Evolutionary conservation across 1,140 invertebrate species (phyloP), one percentile per base, ranked within the genome.

Genomic region (Dinoponera quadriceps): DNA sequence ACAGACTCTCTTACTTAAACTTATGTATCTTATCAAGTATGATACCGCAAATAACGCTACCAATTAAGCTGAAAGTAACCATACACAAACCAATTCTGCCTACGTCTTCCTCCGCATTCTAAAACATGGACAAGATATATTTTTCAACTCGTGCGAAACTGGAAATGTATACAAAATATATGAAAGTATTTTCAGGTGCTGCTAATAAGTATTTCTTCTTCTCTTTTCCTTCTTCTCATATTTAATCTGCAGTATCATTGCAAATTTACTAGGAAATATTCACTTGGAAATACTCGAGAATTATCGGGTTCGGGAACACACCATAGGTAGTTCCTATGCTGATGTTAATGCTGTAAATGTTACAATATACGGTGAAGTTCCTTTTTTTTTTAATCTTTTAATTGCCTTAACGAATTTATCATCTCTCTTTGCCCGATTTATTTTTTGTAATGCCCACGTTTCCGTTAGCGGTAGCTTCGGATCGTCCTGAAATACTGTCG

Each of bases 61-160:
- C 97, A 0, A 95, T 38, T 92, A 97, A 96, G 60, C 97, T 97
- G 25, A 95, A 93, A 1, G 97, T 84, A 2, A 97, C 96, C 73
- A 98, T 95, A 0, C 95, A 92, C 18, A 97, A 91, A 14, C 97
- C 97, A 87, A 97, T 96, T 85, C 95, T 91, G 16, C 97, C 97
- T 18, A 96, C 96, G 85, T 96, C 95, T 88, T 95, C 92, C 83
- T 95, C 95, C 59, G 94, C 92, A 68, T 94, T 93, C 94, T 95
- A 82, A 20, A 92, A 88, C 51, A 85, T 33, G 74, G 51, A 14
- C 16, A 57, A 51, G 3, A 16, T 44, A 54, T 73, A 74, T 27
- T 2, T 51, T 5, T 82, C 25, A 5, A 44, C 1, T 66, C 25
- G n/a, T n/a, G n/a, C n/a, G n/a, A n/a, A n/a, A n/a, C n/a, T n/a